Percentiles rank a stretch among this genome's conserved stretches.
phyloP scores from a whole-genome alignment of 2,113 vertebrate genomes.

The Chlorocebus sabaeus region DNA sequence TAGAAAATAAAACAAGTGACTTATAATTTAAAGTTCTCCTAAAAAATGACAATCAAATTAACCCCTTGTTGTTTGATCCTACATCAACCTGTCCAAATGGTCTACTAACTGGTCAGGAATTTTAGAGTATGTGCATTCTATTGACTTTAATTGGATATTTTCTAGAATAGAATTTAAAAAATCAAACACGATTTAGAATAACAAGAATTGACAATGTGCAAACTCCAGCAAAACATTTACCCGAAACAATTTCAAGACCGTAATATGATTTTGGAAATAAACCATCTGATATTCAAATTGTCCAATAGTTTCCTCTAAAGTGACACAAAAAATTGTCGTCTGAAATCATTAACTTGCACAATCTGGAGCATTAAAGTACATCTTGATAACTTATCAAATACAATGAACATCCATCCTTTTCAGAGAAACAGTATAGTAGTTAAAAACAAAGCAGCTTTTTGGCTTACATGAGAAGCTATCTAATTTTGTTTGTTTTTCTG shows the following conservation, averaged over 20 bases:
- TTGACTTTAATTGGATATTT: slow-evolving; percentile 52
- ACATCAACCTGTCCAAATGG: background rate
- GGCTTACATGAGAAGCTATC: background rate
- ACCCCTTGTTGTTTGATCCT: background rate
- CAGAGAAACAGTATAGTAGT: slow-evolving; percentile 5
- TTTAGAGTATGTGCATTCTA: background rate
- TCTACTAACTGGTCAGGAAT: background rate
- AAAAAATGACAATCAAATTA: background rate
- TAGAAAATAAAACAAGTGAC: slow-evolving; percentile 16
- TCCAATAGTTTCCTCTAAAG: slow-evolving; percentile 40
- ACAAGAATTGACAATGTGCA: slow-evolving; percentile 60
- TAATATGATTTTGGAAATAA: slow-evolving; percentile 56
- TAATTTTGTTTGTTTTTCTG: slow-evolving; percentile 34
- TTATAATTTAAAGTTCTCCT: background rate
- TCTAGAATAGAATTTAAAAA: slow-evolving; percentile 45
- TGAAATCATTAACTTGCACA: slow-evolving; percentile 51
- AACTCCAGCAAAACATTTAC: slow-evolving; percentile 55
- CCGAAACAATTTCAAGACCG: slow-evolving; percentile 22
- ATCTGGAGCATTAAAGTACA: slow-evolving; percentile 34
- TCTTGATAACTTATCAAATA: slow-evolving; percentile 43
- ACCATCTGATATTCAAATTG: slow-evolving; percentile 50
- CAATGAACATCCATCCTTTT: slow-evolving; percentile 16
- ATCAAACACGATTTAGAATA: slow-evolving; percentile 61
- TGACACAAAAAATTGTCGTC: slow-evolving; percentile 25
- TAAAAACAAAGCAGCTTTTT: slow-evolving; percentile 33